Evolutionary conservation across 2,113 vertebrate species (phyloP).

Genomic region (Talpa occidentalis): DNA sequence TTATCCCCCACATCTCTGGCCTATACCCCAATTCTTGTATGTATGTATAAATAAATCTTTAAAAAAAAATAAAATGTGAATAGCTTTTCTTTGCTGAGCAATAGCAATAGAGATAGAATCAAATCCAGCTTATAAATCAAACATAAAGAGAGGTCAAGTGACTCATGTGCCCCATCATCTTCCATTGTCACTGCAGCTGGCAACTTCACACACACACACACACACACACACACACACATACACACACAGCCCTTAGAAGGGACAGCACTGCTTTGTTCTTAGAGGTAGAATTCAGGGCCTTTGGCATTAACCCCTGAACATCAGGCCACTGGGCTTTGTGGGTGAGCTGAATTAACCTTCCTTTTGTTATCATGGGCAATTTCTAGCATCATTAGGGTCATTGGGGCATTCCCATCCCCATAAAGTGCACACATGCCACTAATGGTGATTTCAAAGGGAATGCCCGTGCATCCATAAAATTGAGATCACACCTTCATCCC

Average conservation of each 20-base stretch:
- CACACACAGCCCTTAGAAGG: fast-evolving
- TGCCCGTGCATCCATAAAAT: slow-evolving; percentile 46
- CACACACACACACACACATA: too few species aligned
- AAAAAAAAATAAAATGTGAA: slow-evolving; percentile 67
- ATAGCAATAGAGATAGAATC: neutral
- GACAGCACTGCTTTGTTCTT: neutral
- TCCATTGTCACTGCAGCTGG: neutral
- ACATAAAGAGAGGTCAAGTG: neutral
- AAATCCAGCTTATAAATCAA: slow-evolving; percentile 48
- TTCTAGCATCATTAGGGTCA: slow-evolving; percentile 33
- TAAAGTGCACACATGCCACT: neutral
- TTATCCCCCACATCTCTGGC: too few species aligned
- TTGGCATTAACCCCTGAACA: neutral
- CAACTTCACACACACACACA: too few species aligned
- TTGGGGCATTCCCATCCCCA: neutral
- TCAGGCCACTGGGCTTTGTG: neutral
- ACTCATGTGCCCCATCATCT: neutral
- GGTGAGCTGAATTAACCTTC: slow-evolving; percentile 4
- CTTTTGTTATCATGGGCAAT: slow-evolving; percentile 9
- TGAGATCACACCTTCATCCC: slow-evolving; percentile 66
- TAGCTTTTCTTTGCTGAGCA: neutral
- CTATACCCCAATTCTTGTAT: too few species aligned
- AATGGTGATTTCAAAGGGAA: slow-evolving; percentile 59
- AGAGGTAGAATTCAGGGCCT: neutral
- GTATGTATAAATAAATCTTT: too few species aligned